Base-by-base conservation (phyloP, 35 echinoderm and acorn worm genomes). In the Amphiura filiformis region DNA sequence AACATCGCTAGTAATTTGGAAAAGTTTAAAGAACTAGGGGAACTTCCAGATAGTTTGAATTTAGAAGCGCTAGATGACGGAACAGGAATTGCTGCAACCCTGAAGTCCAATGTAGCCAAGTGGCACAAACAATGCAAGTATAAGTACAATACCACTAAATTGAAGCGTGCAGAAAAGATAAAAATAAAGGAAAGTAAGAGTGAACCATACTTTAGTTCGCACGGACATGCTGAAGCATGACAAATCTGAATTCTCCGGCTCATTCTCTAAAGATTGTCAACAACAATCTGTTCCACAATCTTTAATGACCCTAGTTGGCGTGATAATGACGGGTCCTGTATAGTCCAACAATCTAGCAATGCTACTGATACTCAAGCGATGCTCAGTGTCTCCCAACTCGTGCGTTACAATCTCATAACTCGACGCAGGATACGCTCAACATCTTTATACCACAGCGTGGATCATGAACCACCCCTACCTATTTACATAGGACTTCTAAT, bases 81-180 rank as follows among this genome's bases (percentile, higher is more conserved):
- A 28, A 38, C 86, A 86, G 93, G 88, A 20, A 49, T 86, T 15
- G 84, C 86, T 87, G 81, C 39, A 9, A 79, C 92, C 20, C 33
- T 93, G 33, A 41, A 85, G 34, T 20, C 22, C 35, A 64, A 88
- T 56, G 44, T 32, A 15, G 91, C 86, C 1, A 75, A 93, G 31
- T 93, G 61, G 78, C 91, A 93, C 75, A 56, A 90, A 49, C 78
- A 40, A 44, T 90, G 92, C 65, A 30, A 39, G 30, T 23, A 79
- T 3, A 64, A 78, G 35, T 79, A 61, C 26, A 84, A 84, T 39
- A 81, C 32, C 14, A 80, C 31, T 44, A 84, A 78, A 34, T 31
- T 93, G 85, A 56, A 81, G 65, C 34, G 81, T 1, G 57, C 80
- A 90, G 88, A 90, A 79, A 90, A 77, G 47, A 83, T 38, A 83